Percentiles rank a stretch among this genome's conserved stretches.
phyloP scores from a whole-genome alignment of 2,888 invertebrate genomes.

The Sthenelais limicola region DNA sequence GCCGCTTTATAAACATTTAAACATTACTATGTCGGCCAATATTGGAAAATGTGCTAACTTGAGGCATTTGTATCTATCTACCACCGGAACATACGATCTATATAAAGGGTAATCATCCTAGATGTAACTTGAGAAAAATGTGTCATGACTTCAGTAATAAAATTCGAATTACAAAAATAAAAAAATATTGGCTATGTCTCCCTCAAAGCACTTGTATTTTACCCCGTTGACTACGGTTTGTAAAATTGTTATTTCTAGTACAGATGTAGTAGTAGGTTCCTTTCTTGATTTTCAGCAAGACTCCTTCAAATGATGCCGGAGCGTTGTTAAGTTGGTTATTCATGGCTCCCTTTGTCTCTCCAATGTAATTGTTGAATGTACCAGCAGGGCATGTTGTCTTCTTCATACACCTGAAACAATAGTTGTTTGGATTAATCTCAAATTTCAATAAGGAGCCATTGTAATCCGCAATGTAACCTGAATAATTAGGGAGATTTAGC shows the following conservation, averaged over 20 bases:
- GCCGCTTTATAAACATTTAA: no score
- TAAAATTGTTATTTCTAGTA: conserved; percentile 70
- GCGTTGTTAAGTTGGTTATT: conserved; percentile 66
- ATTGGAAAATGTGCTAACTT: no score
- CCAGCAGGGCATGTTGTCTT: conserved; percentile 23
- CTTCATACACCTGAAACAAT: conserved; percentile 41
- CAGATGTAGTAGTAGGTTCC: conserved; percentile 69
- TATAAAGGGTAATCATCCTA: no score
- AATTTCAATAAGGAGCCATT: no score
- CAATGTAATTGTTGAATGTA: conserved; percentile 11
- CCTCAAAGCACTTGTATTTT: conserved; percentile 58
- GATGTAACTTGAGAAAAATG: no score
- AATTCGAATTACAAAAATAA: no score
- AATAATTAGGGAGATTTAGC: no score
- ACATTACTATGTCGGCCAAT: no score
- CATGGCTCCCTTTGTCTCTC: conserved; percentile 49
- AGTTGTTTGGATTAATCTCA: not conserved
- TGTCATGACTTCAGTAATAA: no score
- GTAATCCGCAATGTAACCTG: no score
- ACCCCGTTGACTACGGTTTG: conserved; percentile 68
- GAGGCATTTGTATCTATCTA: no score
- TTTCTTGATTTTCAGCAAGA: conserved; percentile 61
- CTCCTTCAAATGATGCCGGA: conserved; percentile 70
- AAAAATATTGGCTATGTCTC: not conserved
- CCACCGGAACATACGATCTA: no score